Base-by-base conservation (phyloP, 2,888 invertebrate genomes). In the Cylloceria caligata region DNA sequence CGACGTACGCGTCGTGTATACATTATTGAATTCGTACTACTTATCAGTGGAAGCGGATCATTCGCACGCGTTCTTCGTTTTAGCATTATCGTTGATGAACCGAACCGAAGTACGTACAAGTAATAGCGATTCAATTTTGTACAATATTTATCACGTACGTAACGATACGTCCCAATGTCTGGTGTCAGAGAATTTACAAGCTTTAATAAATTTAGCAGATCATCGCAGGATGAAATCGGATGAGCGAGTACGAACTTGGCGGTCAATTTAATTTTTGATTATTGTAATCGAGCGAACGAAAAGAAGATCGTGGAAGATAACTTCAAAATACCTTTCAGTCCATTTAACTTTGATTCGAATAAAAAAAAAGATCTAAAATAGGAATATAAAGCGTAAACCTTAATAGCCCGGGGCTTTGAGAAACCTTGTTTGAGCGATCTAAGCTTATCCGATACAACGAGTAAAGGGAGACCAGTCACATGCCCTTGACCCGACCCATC, bases 61-160 rank as follows among this genome's bases (percentile, higher is more conserved):
- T 16, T 55, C 69, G 69, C 69, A 52, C 68, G 68, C 52, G 68
- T 52, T 36, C 7, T 19, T 9, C 7, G 39, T 27, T 39, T 47
- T 27, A 47, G 16, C 55, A 39, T 55, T 69, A 69, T 69, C 69
- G 24, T 36, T 69, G 39, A 55, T 69, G 52, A 52, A 55, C 49
- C 36, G n/a, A n/a, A 30, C 24, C 55, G 69, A 21, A 21, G 39
- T 24, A 39, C 24, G 52, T n/a, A 36, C 69, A 39, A 27, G 36
- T 24, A 24, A 55, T 39, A 69, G 24, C 69, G 55, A 55, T 30
- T 36, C 34, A 16, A 39, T 69, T 69, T 52, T 69, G 36, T 69
- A 69, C 52, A 39, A 39, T 52, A 69, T 55, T 69, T 69, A 69
- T 69, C 55, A 69, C 69, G 69, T 69, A 55, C 69, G 39, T 69